phyloP scores from a whole-genome alignment of 2,888 invertebrate genomes.

The Pherbina coryleti region DNA sequence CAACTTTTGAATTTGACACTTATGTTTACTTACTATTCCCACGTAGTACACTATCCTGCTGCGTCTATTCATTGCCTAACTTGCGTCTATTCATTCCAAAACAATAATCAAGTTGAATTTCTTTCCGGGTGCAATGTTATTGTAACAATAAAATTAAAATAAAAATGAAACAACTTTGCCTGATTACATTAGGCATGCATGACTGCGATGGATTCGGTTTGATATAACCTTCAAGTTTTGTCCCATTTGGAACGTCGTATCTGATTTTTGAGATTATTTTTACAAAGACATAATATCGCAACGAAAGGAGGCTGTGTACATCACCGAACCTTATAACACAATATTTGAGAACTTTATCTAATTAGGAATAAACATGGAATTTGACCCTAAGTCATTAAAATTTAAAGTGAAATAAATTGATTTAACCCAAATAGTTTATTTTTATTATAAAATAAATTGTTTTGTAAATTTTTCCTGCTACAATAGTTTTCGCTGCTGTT shows the following conservation, averaged over 20 bases:
- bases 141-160: slow-evolving; percentile 43
- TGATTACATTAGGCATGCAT: slow-evolving; percentile 21
- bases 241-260: not conserved
- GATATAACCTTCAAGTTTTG: not conserved
- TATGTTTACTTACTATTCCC: no score
- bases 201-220: not conserved
- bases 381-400: not conserved
- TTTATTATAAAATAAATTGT: no score
- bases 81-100: no score
- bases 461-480: no score
- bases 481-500: no score
- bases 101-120: no score
- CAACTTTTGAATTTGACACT: no score
- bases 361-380: not conserved
- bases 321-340: not conserved
- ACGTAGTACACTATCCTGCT: no score
- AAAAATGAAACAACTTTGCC: slow-evolving; percentile 28
- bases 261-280: not conserved
- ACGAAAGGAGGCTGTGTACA: not conserved
- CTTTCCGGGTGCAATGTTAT: slow-evolving; percentile 24
- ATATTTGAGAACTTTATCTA: slow-evolving; percentile 15
- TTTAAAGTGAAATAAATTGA: not conserved
- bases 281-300: not conserved
- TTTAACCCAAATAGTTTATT: no score
- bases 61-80: no score